Percentiles rank a stretch among this genome's conserved stretches.
Conservation (phyloP, 1,140 invertebrate species). For the Pogonus chalceus region DNA sequence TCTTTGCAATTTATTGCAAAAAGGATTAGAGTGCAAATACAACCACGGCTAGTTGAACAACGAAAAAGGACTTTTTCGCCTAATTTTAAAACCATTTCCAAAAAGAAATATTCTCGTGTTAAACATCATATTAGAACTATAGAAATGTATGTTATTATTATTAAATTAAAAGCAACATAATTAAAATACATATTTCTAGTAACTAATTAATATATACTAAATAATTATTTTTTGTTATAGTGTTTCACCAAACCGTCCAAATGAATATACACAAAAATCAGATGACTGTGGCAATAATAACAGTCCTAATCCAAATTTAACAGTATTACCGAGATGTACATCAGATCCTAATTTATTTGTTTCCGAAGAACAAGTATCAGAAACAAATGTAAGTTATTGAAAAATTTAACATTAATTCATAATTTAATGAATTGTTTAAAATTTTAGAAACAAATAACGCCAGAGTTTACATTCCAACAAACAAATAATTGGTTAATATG, state of each 20-base stretch:
- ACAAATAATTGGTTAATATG: conserved; percentile 70
- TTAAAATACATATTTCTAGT: too few relatives aligned
- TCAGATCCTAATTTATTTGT: not conserved
- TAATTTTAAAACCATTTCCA: conserved; percentile 24
- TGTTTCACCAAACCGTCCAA: not conserved
- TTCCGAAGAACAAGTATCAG: not conserved
- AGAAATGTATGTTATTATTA: conserved; percentile 25
- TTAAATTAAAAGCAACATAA: too few relatives aligned
- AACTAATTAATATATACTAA: not conserved
- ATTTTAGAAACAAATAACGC: conserved; percentile 35
- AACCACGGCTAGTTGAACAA: conserved; percentile 17
- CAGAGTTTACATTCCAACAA: conserved; percentile 56
- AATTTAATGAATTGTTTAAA: too few relatives aligned
- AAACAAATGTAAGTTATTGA: not conserved
- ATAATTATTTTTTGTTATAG: not conserved
- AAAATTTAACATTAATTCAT: conserved; percentile 7
- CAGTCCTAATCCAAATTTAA: not conserved
- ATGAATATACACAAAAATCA: not conserved
- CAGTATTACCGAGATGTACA: not conserved
- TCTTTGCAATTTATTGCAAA: conserved; percentile 23
- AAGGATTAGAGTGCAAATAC: conserved; percentile 23
- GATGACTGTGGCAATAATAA: not conserved
- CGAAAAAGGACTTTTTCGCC: conserved; percentile 17
- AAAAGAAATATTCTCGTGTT: conserved; percentile 23
- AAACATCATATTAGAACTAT: conserved; percentile 31